Conservation (phyloP, 1,140 invertebrate species). For the Agrypnia vestita region DNA sequence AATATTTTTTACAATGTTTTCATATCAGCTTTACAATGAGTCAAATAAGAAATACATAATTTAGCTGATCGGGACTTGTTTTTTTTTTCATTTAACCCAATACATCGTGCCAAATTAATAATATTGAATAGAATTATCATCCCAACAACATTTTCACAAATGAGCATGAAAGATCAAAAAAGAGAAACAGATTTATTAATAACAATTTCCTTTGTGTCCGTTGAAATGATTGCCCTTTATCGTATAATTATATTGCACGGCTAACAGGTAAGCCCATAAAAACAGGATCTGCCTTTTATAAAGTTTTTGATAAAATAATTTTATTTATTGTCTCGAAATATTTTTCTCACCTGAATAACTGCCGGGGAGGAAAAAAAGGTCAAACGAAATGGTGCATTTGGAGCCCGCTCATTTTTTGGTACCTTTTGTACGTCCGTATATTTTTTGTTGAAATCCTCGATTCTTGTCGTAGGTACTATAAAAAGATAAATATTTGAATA, state of each 20-base stretch:
- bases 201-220: conserved; percentile 35
- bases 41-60: too few relatives aligned
- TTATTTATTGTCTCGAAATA: conserved; percentile 51
- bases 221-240: conserved; percentile 29
- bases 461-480: conserved; percentile 48
- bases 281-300: not conserved
- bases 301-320: conserved; percentile 35
- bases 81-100: too few relatives aligned
- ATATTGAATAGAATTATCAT: conserved; percentile 8
- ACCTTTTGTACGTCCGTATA: conserved; percentile 33
- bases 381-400: conserved; percentile 41
- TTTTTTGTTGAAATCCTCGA: conserved; percentile 56
- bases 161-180: not conserved
- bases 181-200: conserved; percentile 8
- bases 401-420: conserved; percentile 30
- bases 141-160: conserved; percentile 16
- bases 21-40: too few relatives aligned
- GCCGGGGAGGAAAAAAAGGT: conserved; percentile 24
- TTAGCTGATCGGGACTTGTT: too few relatives aligned
- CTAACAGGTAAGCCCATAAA: conserved; percentile 51
- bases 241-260: conserved; percentile 21
- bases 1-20: too few relatives aligned
- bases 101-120: not conserved
- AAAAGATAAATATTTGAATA: conserved; percentile 52
- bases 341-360: conserved; percentile 50